These are phyloP conservation scores for Pipistrellus pygmaeus DNA, from an alignment of 2,797 vertebrate genomes.

Conservation along the genomic window DNA sequence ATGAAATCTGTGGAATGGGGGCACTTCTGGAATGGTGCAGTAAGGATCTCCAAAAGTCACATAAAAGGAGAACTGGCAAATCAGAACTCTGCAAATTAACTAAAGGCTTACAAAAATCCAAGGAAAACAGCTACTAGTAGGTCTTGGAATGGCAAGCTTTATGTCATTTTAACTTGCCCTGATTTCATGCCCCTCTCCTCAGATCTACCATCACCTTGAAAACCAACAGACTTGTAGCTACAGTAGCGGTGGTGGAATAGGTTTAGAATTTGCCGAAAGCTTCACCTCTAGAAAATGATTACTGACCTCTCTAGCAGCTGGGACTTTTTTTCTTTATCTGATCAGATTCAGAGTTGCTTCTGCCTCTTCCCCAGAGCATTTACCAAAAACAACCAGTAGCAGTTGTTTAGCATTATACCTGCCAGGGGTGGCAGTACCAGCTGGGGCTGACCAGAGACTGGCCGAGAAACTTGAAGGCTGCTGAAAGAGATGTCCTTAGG, in stretches of 20 bases:
- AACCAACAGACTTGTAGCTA: background rate
- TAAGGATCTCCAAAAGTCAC: background rate
- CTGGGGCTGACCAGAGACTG: background rate
- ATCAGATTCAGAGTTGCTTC: background rate
- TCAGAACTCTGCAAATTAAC: background rate
- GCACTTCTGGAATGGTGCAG: background rate
- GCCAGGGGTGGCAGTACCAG: background rate
- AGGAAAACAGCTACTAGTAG: background rate
- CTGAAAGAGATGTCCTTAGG: background rate
- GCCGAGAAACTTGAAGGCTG: background rate
- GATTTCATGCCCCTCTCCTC: background rate
- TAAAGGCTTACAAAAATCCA: background rate
- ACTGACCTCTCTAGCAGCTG: background rate
- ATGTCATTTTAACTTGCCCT: background rate
- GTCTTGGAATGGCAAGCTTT: background rate
- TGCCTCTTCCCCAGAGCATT: background rate
- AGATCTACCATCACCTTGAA: background rate
- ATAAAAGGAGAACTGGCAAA: background rate
- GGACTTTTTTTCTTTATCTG: background rate
- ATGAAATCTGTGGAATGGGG: background rate
- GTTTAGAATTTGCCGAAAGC: background rate
- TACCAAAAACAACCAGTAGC: conserved; percentile 1
- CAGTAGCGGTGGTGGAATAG: background rate
- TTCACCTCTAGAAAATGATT: background rate
- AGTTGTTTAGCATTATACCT: background rate